phyloP scores from a whole-genome alignment of 2,113 vertebrate species.

The Castor canadensis region DNA sequence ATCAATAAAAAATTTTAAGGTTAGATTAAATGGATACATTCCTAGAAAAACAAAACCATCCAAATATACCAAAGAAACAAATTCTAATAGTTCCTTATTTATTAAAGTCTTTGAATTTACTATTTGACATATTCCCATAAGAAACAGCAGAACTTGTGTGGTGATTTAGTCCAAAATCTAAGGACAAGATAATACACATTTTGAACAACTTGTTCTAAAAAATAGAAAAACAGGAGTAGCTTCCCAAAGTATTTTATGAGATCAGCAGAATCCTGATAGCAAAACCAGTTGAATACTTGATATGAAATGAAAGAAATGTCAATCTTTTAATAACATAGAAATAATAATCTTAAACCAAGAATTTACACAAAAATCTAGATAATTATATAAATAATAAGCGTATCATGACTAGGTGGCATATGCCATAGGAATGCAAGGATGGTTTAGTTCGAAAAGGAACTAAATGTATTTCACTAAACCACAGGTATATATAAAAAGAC shows the following conservation, averaged over 20 bases:
- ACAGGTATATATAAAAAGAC: background rate
- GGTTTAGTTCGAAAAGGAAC: background rate
- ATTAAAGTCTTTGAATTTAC: background rate
- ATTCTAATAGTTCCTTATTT: background rate
- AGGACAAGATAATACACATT: background rate
- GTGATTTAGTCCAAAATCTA: background rate
- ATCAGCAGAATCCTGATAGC: too few species aligned
- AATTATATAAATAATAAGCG: background rate
- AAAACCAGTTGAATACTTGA: background rate
- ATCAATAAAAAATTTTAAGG: constrained; percentile 11
- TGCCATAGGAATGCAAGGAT: background rate
- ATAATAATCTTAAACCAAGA: background rate
- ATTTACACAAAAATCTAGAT: background rate
- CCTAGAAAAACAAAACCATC: constrained; percentile 33
- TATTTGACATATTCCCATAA: background rate
- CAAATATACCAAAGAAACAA: too few species aligned
- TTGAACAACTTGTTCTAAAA: background rate
- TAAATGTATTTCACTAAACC: background rate
- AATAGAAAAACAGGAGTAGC: background rate
- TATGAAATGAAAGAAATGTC: background rate
- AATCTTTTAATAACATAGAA: background rate
- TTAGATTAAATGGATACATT: background rate
- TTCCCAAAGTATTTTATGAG: background rate
- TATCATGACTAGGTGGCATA: background rate
- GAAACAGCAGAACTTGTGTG: background rate